These are phyloP conservation scores for Leptinotarsa rubiginosa DNA, from an alignment of 2,888 invertebrate species.

Conservation along the genomic window DNA sequence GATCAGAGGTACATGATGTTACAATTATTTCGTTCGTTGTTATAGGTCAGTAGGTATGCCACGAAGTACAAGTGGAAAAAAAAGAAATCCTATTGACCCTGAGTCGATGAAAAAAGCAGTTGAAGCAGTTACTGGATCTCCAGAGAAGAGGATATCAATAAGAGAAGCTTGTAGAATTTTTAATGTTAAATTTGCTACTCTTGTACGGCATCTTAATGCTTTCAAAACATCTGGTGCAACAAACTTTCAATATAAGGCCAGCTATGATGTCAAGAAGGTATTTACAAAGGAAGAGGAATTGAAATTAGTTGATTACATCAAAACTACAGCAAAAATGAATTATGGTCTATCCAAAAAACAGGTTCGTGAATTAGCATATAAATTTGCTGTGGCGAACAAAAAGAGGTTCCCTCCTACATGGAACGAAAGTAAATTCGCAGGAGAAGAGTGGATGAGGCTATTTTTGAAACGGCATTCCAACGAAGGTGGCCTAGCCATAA, in stretches of 20 bases:
- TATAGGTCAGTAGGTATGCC: conserved; percentile 6
- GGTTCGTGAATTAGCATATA: too few species aligned
- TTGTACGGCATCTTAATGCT: conserved; percentile 17
- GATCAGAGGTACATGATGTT: too few species aligned
- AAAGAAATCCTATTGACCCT: conserved; percentile 4
- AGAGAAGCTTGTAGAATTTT: background rate
- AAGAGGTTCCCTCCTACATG: conserved; percentile 5
- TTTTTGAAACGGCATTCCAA: conserved; percentile 21
- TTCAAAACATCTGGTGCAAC: conserved; percentile 17
- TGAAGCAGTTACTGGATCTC: conserved; percentile 11
- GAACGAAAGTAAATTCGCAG: conserved; percentile 14
- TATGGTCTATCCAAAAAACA: conserved; percentile 19
- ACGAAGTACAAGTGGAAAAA: conserved; percentile 1
- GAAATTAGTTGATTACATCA: conserved; percentile 15
- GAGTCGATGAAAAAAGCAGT: conserved; percentile 20
- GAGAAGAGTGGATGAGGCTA: conserved; percentile 22
- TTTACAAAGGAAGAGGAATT: conserved; percentile 8
- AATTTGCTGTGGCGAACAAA: too few species aligned
- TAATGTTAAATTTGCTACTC: conserved; percentile 16
- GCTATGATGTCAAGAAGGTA: conserved; percentile 15
- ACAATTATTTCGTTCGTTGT: background rate
- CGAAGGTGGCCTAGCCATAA: conserved; percentile 9
- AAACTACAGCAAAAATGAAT: conserved; percentile 22
- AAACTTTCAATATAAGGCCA: conserved; percentile 8
- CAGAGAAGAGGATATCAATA: too few species aligned